A percentile compares a stretch with the other conserved stretches of the same genome.
Conservation (phyloP, 2,888 invertebrate species). For the Aproaerema taeniolella region DNA sequence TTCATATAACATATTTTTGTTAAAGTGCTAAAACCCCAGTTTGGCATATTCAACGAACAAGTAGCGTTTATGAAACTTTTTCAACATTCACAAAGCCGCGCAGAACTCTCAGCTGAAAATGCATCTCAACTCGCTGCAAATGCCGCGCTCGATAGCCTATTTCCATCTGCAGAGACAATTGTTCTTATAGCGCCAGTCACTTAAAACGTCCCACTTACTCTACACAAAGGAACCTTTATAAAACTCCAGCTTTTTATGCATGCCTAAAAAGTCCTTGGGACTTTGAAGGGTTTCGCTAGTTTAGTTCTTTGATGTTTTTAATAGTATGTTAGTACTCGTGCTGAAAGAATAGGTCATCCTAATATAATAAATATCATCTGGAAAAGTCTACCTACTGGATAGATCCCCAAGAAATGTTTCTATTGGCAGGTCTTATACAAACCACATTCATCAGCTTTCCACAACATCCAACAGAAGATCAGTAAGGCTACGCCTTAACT, state of each 20-base stretch:
- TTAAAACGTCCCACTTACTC: constrained; percentile 56
- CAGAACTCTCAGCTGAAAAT: constrained; percentile 17
- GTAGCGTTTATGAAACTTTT: not conserved
- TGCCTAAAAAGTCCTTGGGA: not conserved
- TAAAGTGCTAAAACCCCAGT: too few species aligned
- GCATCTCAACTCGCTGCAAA: constrained; percentile 9
- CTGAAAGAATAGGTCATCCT: not conserved
- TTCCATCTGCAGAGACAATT: constrained; percentile 59
- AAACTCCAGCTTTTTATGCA: not conserved
- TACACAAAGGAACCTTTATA: constrained; percentile 57
- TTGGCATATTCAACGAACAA: too few species aligned
- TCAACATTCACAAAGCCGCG: constrained; percentile 14
- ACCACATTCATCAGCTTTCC: too few species aligned
- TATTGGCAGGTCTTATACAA: too few species aligned
- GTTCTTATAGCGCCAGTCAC: constrained; percentile 57
- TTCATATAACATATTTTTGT: too few species aligned
- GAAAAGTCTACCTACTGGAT: too few species aligned
- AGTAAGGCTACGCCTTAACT: too few species aligned
- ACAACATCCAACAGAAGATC: too few species aligned
- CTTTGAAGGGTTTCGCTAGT: not conserved
- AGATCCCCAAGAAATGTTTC: too few species aligned
- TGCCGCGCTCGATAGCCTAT: constrained; percentile 47
- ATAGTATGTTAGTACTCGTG: not conserved
- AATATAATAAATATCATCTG: not conserved
- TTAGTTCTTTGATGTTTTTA: not conserved